phyloP scores from a whole-genome alignment of 2,888 invertebrate species.

The Erynnis tages region DNA sequence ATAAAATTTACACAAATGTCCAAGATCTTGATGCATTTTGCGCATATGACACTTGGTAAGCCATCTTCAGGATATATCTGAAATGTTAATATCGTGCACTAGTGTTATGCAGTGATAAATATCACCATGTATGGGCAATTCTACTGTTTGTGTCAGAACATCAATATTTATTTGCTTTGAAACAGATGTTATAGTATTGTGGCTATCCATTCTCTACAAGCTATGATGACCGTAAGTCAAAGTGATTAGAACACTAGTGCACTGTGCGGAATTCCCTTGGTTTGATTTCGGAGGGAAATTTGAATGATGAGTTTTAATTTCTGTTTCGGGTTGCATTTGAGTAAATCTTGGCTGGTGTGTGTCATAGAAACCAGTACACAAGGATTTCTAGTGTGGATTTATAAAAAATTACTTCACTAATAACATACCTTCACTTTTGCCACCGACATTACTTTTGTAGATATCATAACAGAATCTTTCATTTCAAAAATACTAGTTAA shows the following conservation, averaged over 20 bases:
- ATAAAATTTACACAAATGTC: slow-evolving; percentile 59
- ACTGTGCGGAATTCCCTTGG: no score
- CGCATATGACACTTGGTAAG: slow-evolving; percentile 59
- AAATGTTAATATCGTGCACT: slow-evolving; percentile 14
- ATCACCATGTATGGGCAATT: neutral
- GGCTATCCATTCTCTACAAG: no score
- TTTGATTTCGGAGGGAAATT: no score
- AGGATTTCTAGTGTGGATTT: neutral
- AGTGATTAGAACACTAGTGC: no score
- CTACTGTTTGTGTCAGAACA: no score
- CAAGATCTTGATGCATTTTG: slow-evolving; percentile 51
- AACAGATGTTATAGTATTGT: no score
- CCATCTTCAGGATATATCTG: slow-evolving; percentile 64
- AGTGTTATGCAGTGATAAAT: no score
- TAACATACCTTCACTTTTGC: slow-evolving; percentile 54
- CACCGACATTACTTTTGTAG: slow-evolving; percentile 57
- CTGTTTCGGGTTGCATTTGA: no score
- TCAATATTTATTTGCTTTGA: no score
- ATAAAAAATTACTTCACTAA: neutral
- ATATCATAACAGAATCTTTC: slow-evolving; percentile 44
- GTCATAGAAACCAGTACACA: neutral
- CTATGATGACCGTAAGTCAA: no score
- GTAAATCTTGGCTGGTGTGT: no score
- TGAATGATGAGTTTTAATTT: no score
- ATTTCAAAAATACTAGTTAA: slow-evolving; percentile 51